Conservation (phyloP, 2,113 vertebrate genomes). For the Struthidea cinerea region DNA sequence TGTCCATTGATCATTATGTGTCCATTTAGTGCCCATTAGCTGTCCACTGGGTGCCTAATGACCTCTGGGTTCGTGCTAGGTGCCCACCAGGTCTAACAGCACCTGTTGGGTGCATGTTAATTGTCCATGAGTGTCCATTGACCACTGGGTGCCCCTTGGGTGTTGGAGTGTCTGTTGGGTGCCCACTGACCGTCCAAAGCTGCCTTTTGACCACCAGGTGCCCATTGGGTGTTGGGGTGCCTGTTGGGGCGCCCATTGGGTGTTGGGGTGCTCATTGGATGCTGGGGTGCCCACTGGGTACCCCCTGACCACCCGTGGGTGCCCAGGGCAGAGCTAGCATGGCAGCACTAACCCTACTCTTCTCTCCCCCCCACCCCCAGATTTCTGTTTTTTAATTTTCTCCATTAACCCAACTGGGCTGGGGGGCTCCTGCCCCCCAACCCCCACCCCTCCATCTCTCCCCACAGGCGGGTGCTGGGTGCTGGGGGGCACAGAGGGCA, state of each 20-base stretch:
- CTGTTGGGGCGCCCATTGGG: accelerated
- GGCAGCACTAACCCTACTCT: neutral
- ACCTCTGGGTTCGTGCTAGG: neutral
- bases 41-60: neutral
- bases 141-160: neutral
- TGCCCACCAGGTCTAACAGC: neutral
- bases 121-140: neutral
- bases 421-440: neutral
- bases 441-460: neutral
- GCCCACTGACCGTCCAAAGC: neutral
- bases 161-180: neutral
- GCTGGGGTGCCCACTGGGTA: neutral
- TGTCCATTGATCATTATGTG: neutral
- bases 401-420: neutral
- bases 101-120: neutral
- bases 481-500: neutral
- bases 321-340: neutral
- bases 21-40: neutral
- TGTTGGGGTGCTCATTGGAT: neutral
- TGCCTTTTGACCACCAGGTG: neutral
- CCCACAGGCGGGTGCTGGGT: neutral
- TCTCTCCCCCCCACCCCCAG: neutral
- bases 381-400: slow-evolving; percentile 27
- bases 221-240: neutral
- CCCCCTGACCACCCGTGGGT: neutral